phyloP scores from a whole-genome alignment of 2,113 vertebrate genomes.

The Ctenomys sociabilis region DNA sequence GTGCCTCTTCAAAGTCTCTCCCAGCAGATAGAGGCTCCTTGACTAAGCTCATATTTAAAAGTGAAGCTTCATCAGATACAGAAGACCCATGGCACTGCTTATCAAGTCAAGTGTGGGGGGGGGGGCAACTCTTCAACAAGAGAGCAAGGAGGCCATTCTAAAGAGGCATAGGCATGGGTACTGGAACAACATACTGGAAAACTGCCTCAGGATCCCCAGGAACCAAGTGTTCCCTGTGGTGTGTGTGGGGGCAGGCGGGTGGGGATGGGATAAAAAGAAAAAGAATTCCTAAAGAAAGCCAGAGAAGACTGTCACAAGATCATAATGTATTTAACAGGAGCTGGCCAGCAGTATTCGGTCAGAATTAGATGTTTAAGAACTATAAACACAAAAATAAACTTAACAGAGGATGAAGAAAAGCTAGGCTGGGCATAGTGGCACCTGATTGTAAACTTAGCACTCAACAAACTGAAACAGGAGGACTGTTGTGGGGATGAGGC shows the following conservation, averaged over 20 bases:
- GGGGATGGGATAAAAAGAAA: neutral
- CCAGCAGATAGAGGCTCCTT: neutral
- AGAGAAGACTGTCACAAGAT: slow-evolving; percentile 53
- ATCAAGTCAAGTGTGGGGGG: neutral
- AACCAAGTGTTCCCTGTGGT: neutral
- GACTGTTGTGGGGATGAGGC: neutral
- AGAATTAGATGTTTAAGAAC: slow-evolving; percentile 2
- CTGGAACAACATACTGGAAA: neutral
- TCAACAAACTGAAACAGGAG: neutral
- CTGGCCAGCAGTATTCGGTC: slow-evolving; percentile 43
- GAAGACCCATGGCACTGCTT: neutral
- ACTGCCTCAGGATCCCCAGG: neutral
- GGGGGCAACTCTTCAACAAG: neutral
- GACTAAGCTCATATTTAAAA: neutral
- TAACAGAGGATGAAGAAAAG: slow-evolving; percentile 40
- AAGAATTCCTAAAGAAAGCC: slow-evolving; percentile 1
- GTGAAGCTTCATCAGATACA: neutral
- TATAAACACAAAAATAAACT: slow-evolving; percentile 68
- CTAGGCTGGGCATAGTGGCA: neutral
- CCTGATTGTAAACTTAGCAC: neutral
- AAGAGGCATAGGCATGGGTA: neutral
- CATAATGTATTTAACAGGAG: slow-evolving; percentile 18
- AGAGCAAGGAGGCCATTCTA: neutral
- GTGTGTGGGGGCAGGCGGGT: neutral
- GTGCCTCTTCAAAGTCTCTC: neutral